Conservation (phyloP, 2,113 vertebrate species). For the Cyanoderma ruficeps region DNA sequence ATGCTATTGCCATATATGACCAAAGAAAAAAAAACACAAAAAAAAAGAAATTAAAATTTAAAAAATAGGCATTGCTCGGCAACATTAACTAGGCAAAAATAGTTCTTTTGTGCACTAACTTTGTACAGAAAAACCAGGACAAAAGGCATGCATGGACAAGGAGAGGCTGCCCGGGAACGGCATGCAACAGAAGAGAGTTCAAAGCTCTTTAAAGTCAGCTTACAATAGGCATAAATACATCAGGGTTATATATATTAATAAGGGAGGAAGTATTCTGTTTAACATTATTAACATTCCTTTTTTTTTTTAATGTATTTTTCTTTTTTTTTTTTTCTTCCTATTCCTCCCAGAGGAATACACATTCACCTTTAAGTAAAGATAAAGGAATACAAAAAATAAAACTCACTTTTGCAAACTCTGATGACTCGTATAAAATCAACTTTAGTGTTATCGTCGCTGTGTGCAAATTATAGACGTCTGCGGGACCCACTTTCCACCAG, state of each 20-base stretch:
- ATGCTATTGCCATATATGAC: constrained; percentile 82
- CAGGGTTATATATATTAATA: constrained; percentile 80
- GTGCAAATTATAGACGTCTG: constrained; percentile 74
- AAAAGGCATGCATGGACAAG: constrained; percentile 79
- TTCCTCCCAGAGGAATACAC: constrained; percentile 88
- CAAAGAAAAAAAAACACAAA: neutral
- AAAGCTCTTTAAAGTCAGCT: constrained; percentile 74
- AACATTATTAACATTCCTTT: constrained; percentile 81
- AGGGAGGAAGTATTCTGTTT: constrained; percentile 83
- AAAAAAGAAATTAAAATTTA: constrained; percentile 18
- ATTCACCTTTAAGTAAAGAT: constrained; percentile 84
- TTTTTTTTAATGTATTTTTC: constrained; percentile 7
- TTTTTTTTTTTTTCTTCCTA: constrained; percentile 74
- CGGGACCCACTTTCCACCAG: constrained; percentile 63
- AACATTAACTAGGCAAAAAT: constrained; percentile 87
- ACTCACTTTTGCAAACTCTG: constrained; percentile 81
- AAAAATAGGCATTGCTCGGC: constrained; percentile 86
- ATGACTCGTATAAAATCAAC: constrained; percentile 80
- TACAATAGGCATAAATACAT: constrained; percentile 83
- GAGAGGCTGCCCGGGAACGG: constrained; percentile 67
- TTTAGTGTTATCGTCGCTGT: constrained; percentile 74
- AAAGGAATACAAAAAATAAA: constrained; percentile 85
- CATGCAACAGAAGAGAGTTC: constrained; percentile 78
- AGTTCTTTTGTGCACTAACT: constrained; percentile 85
- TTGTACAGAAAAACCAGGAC: constrained; percentile 78